Base-by-base conservation (phyloP, 2,113 vertebrate species). In the Aythya baeri region DNA sequence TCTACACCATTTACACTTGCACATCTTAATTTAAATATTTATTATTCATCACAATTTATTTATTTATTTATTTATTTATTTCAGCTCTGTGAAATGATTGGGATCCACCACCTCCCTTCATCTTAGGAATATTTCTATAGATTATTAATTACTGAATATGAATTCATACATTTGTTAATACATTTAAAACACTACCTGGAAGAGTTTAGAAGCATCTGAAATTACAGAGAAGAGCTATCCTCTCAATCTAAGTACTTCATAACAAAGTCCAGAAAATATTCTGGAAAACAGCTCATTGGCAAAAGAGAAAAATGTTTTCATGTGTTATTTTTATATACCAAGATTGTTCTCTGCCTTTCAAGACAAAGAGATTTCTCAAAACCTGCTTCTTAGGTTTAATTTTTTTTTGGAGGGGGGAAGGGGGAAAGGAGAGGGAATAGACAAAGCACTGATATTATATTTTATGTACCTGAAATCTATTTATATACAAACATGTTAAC, bases 391-490 rank as follows among this genome's bases (percentile, higher is more conserved):
- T 27, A 58, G 32, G 58, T 20, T 27, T 5, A 2, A 22, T 22
- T 49, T 22, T 11, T 49, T 49, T 49, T 49, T 9, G 46, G 46
- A 21, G 46, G 46, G 46, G 46, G 20, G 46, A 18, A 20, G 46
- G 2, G 3, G 11, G 5, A 13, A 13, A 41, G 5, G 7, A 8
- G 6, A 3, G 34, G 38, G 17, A 10, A 34, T 29, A 3, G 49
- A 58, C 58, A 26, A 4, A 62, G 26, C 1, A 62, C 34, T 89
- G 77, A 9, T n/a, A 34, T 67, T 2, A 18, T 58, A 80, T 59
- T 77, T 73, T 83, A 55, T 17, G 6, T 63, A 29, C 11, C 13
- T 81, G 61, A 88, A 86, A 74, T n/a, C 36, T 3, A 36, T 77
- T 77, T 41, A 23, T 52, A 32, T 23, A 27, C 6, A 63, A 68